phyloP scores from a whole-genome alignment of 2,113 vertebrate genomes.

The Gnathonemus longibarbis region DNA sequence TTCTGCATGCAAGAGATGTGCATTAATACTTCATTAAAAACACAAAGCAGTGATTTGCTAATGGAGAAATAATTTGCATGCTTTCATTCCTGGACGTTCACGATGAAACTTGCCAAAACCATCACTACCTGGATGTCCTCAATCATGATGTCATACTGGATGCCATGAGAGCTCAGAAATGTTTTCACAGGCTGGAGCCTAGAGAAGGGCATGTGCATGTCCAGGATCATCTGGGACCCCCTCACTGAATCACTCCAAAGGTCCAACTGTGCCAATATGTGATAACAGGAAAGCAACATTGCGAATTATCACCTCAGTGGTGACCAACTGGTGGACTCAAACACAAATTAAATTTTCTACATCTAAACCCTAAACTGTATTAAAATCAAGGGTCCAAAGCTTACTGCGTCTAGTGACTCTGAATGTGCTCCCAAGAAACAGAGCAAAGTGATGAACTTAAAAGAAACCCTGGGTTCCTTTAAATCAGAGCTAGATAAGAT shows the following conservation, averaged over 20 bases:
- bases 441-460: too few species aligned
- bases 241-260: constrained; percentile 57
- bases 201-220: constrained; percentile 51
- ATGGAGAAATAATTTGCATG: not conserved
- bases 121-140: constrained; percentile 62
- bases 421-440: too few species aligned
- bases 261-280: constrained; percentile 52
- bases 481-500: too few species aligned
- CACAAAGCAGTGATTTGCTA: not conserved
- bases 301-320: not conserved
- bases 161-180: constrained; percentile 55
- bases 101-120: too few species aligned
- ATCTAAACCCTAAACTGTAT: too few species aligned
- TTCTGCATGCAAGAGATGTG: not conserved
- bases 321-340: too few species aligned
- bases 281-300: not conserved
- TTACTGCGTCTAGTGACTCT: too few species aligned
- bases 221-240: constrained; percentile 30
- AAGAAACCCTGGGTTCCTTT: too few species aligned
- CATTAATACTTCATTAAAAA: not conserved
- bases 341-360: too few species aligned
- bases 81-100: not conserved
- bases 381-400: too few species aligned
- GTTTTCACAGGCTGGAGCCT: constrained; percentile 49
- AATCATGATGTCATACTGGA: constrained; percentile 57